Conservation (phyloP, 2,888 invertebrate species). For the Parelbella ahira region DNA sequence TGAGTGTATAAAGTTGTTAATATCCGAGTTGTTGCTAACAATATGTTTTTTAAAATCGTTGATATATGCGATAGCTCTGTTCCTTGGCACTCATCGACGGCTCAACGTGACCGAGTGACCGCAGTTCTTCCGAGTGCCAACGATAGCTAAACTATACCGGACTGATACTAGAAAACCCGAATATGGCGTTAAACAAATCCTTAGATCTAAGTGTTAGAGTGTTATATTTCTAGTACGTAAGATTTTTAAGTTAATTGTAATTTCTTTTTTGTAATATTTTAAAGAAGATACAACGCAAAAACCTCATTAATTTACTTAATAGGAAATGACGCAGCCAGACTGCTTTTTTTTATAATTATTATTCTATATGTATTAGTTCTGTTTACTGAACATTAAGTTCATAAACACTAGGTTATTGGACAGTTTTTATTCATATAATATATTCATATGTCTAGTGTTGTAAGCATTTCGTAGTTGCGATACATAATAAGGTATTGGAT, state of each 20-base stretch:
- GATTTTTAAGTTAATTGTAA: constrained; percentile 13
- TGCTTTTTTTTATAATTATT: constrained; percentile 9
- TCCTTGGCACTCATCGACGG: not conserved
- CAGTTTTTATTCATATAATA: constrained; percentile 9
- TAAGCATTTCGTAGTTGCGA: constrained; percentile 17
- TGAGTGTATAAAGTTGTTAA: constrained; percentile 9
- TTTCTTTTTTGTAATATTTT: constrained; percentile 19
- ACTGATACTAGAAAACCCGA: constrained; percentile 24
- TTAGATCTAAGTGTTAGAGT: constrained; percentile 19
- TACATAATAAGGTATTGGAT: too few relatives aligned
- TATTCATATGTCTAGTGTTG: constrained; percentile 9
- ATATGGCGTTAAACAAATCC: constrained; percentile 12
- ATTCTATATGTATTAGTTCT: constrained; percentile 14
- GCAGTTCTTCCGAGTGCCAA: not conserved
- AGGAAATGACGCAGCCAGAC: constrained; percentile 14
- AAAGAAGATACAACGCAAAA: constrained; percentile 23
- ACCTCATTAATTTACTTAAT: constrained; percentile 24
- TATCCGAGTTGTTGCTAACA: constrained; percentile 6
- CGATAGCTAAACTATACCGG: not conserved
- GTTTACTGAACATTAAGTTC: constrained; percentile 21
- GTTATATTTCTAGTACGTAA: constrained; percentile 11
- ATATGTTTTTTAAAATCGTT: constrained; percentile 3
- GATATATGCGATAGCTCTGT: not conserved
- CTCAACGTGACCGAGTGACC: not conserved
- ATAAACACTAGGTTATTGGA: constrained; percentile 14